A percentile compares a stretch with the other conserved stretches of the same genome.
Conservation (phyloP, 2,113 vertebrate species). For the Ptilorrhoa leucosticta region DNA sequence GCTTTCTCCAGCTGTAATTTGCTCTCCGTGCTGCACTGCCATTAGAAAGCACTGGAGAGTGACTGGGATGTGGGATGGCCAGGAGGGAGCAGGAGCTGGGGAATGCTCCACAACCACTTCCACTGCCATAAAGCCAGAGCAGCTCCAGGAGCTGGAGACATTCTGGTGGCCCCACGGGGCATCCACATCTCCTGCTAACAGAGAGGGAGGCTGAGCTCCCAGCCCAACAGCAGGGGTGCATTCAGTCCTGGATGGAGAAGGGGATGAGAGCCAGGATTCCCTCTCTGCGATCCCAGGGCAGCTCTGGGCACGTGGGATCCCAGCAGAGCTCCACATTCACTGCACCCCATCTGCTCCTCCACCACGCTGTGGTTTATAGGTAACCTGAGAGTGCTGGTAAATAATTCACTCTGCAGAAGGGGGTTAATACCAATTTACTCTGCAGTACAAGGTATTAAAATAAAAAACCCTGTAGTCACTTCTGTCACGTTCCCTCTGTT, state of each 20-base stretch:
- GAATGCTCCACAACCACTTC: neutral
- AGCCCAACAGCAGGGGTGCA: neutral
- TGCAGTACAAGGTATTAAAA: conserved; percentile 41
- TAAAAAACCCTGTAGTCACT: conserved; percentile 43
- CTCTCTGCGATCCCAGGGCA: neutral
- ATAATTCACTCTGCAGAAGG: conserved; percentile 54
- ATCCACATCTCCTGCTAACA: neutral
- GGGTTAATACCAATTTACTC: conserved; percentile 43
- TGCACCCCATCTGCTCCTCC: neutral
- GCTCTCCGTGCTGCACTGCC: neutral
- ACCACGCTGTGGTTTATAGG: neutral
- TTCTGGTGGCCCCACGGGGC: fast-evolving
- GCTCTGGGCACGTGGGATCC: neutral
- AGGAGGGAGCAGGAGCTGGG: neutral
- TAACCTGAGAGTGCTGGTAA: conserved; percentile 6
- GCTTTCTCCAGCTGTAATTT: neutral
- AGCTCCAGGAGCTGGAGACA: neutral
- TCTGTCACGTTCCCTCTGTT: conserved; percentile 4
- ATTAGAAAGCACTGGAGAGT: neutral
- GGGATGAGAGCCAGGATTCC: neutral
- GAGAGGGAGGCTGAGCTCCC: neutral
- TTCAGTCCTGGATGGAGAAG: fast-evolving
- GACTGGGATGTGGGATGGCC: neutral
- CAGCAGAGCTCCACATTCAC: neutral
- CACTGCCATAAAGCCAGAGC: neutral